Percentiles rank a stretch among this genome's conserved stretches.
phyloP scores from a whole-genome alignment of 2,113 vertebrate species.

The Megalops atlanticus region DNA sequence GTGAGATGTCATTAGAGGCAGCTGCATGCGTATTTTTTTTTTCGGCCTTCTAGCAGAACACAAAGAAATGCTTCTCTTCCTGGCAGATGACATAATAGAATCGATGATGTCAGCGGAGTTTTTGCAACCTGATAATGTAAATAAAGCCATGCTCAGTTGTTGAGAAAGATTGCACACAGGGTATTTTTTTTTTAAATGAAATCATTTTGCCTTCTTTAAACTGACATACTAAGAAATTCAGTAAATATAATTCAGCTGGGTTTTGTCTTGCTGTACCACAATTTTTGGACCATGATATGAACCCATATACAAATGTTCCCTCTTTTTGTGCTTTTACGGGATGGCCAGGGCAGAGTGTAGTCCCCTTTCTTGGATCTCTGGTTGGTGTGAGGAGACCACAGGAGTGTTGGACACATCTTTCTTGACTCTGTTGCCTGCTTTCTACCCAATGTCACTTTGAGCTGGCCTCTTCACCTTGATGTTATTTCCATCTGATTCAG shows the following conservation, averaged over 20 bases:
- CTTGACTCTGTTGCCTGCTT: neutral
- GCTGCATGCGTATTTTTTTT: conserved; percentile 33
- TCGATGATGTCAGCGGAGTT: neutral
- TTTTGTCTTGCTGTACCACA: neutral
- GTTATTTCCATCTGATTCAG: conserved; percentile 34
- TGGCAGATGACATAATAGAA: conserved; percentile 3
- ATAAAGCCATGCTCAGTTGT: neutral
- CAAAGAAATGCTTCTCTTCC: neutral
- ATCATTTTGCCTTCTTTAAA: neutral
- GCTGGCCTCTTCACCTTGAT: conserved; percentile 28
- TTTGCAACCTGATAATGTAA: conserved; percentile 1
- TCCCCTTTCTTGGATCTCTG: conserved; percentile 20
- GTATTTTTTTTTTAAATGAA: neutral
- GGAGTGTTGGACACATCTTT: neutral
- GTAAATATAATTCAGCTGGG: neutral
- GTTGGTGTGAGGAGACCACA: conserved; percentile 19
- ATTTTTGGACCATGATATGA: neutral
- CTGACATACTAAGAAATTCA: neutral
- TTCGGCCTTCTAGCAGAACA: neutral
- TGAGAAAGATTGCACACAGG: neutral
- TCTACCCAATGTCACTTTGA: neutral
- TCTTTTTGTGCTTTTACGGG: conserved; percentile 53
- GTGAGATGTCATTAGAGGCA: conserved; percentile 44
- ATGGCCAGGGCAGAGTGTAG: conserved; percentile 2
- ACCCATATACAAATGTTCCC: conserved; percentile 33